phyloP scores from a whole-genome alignment of 2,797 vertebrate species.

The Myripristis jacobus region DNA sequence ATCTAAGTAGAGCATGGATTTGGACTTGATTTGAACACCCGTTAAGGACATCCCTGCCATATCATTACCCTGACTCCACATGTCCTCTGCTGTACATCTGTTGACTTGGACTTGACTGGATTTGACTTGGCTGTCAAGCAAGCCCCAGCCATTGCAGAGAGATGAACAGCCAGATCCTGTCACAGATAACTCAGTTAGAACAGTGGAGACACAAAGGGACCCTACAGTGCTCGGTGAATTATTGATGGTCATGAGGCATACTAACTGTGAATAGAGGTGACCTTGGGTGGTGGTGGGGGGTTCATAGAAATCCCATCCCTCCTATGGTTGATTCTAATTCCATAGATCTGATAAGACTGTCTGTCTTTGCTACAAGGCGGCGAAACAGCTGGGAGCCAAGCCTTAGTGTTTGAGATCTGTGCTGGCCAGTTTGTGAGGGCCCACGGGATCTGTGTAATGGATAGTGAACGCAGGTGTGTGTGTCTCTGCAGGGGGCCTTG shows the following conservation, averaged over 20 bases:
- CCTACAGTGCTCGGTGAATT: conserved; percentile 77
- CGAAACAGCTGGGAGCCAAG: conserved; percentile 22
- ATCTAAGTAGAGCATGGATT: conserved; percentile 8
- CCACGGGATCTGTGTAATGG: conserved; percentile 67
- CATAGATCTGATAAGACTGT: conserved; percentile 38
- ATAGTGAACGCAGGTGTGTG: conserved; percentile 68
- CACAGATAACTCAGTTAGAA: conserved; percentile 70
- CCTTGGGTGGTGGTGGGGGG: conserved; percentile 44
- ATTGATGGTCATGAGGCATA: conserved; percentile 76
- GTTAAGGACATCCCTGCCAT: conserved; percentile 30
- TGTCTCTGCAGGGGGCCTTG: conserved; percentile 71
- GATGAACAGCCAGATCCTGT: conserved; percentile 68
- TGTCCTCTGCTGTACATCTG: conserved; percentile 54
- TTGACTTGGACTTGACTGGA: conserved; percentile 58
- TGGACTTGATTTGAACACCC: conserved; percentile 42
- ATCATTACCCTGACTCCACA: conserved; percentile 33
- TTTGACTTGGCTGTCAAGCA: conserved; percentile 60
- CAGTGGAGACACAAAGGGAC: conserved; percentile 69
- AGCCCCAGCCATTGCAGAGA: conserved; percentile 45
- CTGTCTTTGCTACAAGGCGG: conserved; percentile 18
- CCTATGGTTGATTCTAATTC: conserved; percentile 24
- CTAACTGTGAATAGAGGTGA: conserved; percentile 63
- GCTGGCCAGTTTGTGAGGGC: conserved; percentile 20
- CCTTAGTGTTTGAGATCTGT: conserved; percentile 38
- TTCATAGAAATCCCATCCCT: conserved; percentile 42